phyloP scores from a whole-genome alignment of 2,888 invertebrate species.

The Eremobia ochroleuca region DNA sequence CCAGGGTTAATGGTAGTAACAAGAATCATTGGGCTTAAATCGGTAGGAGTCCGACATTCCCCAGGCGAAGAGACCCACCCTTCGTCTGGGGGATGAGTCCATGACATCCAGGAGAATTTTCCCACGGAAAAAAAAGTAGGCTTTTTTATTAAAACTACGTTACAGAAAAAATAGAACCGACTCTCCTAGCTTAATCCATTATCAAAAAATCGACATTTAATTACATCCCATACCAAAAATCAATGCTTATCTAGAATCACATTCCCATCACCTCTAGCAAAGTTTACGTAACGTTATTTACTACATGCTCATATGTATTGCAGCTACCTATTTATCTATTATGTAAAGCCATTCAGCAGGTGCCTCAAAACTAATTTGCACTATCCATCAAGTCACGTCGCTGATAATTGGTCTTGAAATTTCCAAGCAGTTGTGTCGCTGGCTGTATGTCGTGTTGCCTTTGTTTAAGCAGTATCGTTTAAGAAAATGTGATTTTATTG shows the following conservation, averaged over 20 bases:
- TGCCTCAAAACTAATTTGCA: constrained; percentile 61
- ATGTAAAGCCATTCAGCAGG: constrained; percentile 48
- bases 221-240: constrained; percentile 9
- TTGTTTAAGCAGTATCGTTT: constrained; percentile 45
- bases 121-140: no score
- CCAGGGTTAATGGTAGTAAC: background rate
- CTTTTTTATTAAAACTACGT: background rate
- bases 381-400: constrained; percentile 67
- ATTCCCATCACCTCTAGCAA: constrained; percentile 7
- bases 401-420: constrained; percentile 79
- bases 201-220: constrained; percentile 10
- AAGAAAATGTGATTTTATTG: constrained; percentile 48
- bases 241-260: constrained; percentile 11
- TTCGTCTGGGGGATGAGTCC: no score
- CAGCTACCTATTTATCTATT: constrained; percentile 36
- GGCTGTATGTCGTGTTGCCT: constrained; percentile 50
- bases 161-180: no score
- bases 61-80: background rate
- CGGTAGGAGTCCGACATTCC: background rate
- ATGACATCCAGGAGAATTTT: background rate
- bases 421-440: constrained; percentile 68
- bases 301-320: constrained; percentile 13
- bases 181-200: background rate
- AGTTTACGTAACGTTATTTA: constrained; percentile 49
- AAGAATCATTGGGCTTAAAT: background rate